Conservation (phyloP, 1,140 invertebrate species). For the Helicoverpa armigera region DNA sequence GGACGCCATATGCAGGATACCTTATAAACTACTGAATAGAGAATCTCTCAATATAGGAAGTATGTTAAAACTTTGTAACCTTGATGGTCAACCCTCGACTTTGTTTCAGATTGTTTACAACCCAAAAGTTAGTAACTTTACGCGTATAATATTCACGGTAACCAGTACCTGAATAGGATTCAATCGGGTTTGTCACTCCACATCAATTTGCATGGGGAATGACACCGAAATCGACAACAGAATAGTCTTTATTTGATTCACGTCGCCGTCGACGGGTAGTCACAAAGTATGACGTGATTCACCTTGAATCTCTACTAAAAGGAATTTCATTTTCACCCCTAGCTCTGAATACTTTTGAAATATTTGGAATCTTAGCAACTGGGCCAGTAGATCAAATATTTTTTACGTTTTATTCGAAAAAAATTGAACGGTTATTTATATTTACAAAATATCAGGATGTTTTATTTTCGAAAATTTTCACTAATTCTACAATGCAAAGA, state of each 20-base stretch:
- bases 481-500: background rate
- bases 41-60: background rate
- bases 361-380: slow-evolving; percentile 38
- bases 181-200: slow-evolving; percentile 18
- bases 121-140: slow-evolving; percentile 4
- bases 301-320: slow-evolving; percentile 54
- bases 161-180: background rate
- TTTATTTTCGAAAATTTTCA: too few relatives aligned
- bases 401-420: background rate
- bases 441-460: background rate
- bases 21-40: background rate
- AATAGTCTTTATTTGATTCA: slow-evolving; percentile 50
- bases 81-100: background rate
- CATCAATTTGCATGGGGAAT: slow-evolving; percentile 37
- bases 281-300: slow-evolving; percentile 51
- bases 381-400: background rate
- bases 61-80: background rate
- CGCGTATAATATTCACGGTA: slow-evolving; percentile 11
- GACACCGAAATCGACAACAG: background rate
- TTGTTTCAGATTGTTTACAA: slow-evolving; percentile 16
- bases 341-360: slow-evolving; percentile 35
- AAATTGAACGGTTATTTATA: background rate
- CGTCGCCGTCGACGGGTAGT: slow-evolving; percentile 20
- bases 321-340: slow-evolving; percentile 57
- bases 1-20: background rate